These are phyloP conservation scores for Anomalospiza imberbis DNA, from an alignment of 2,797 vertebrate species.

Conservation along the genomic window DNA sequence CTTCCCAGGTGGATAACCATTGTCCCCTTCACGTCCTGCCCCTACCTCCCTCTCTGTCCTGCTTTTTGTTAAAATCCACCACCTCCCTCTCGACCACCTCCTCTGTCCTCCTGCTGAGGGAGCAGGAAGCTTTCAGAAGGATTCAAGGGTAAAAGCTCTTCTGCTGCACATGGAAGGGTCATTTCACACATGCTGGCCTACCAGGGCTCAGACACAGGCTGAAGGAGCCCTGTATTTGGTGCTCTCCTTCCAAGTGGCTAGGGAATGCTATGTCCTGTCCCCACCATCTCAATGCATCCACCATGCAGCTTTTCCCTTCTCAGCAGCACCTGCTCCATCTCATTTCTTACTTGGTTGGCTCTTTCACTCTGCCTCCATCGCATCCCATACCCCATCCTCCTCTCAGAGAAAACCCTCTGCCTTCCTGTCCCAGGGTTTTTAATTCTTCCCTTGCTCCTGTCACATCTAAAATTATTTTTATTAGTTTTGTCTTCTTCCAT, in stretches of 20 bases:
- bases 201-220: fast-evolving
- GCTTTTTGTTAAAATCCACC: not conserved
- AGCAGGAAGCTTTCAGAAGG: not conserved
- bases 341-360: not conserved
- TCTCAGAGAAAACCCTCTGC: not conserved
- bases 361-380: not conserved
- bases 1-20: not conserved
- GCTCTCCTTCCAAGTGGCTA: not conserved
- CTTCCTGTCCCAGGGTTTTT: not conserved
- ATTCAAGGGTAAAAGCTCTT: not conserved
- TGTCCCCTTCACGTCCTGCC: not conserved
- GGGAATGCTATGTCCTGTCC: fast-evolving
- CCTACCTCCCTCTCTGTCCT: not conserved
- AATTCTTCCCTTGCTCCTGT: not conserved
- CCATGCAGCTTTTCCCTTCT: not conserved
- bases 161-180: not conserved
- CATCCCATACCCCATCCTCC: fast-evolving
- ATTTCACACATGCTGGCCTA: not conserved
- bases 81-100: not conserved
- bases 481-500: not conserved
- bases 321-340: not conserved
- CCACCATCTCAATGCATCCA: not conserved
- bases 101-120: not conserved
- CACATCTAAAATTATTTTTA: not conserved
- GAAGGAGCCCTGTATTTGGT: not conserved